Conservation (phyloP, 2,888 invertebrate genomes). For the Chloroclysta siterata region DNA sequence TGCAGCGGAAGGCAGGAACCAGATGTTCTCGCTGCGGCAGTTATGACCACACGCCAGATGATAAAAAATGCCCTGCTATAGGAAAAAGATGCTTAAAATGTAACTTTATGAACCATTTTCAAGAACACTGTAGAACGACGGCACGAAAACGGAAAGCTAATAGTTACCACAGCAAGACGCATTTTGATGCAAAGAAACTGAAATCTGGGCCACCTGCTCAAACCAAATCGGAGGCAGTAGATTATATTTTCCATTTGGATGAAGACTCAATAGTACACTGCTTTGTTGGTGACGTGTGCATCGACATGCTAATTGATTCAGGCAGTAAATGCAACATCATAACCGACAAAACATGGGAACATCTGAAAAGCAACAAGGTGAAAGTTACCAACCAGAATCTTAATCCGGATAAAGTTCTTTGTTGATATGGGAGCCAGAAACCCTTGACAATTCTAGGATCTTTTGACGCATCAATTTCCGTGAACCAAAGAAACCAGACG, state of each 20-base stretch:
- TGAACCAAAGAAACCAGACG: not conserved
- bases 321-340: conserved; percentile 5
- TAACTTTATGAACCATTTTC: too few relatives aligned
- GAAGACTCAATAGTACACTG: conserved; percentile 13
- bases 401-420: not conserved
- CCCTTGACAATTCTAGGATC: not conserved
- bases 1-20: too few relatives aligned
- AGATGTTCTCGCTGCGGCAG: too few relatives aligned
- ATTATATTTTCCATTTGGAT: conserved; percentile 3
- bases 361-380: conserved; percentile 9
- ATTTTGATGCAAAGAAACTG: too few relatives aligned
- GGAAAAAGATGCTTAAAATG: too few relatives aligned
- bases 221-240: too few relatives aligned
- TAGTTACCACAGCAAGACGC: too few relatives aligned
- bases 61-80: too few relatives aligned
- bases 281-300: not conserved
- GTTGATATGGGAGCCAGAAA: not conserved
- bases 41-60: too few relatives aligned
- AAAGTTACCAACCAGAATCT: not conserved
- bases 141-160: too few relatives aligned
- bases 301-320: conserved; percentile 8
- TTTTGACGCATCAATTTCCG: not conserved
- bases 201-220: too few relatives aligned
- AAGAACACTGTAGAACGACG: too few relatives aligned
- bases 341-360: conserved; percentile 2